Conservation (phyloP, 2,888 invertebrate species). For the Scaptomyza parva region DNA sequence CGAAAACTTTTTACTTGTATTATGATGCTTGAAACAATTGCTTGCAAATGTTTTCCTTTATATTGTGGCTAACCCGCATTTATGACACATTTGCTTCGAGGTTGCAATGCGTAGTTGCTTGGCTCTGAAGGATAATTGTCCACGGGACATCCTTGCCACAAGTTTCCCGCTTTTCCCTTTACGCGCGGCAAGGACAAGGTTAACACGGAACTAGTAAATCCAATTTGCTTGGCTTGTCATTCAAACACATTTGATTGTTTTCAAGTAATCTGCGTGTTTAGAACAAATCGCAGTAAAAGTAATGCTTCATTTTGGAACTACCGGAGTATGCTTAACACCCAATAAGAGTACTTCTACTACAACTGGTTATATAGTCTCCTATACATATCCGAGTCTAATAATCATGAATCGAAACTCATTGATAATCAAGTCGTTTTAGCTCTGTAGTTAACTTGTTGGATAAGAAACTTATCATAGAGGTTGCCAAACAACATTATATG, state of each 20-base stretch:
- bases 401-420: too few relatives aligned
- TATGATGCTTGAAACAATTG: slow-evolving; percentile 31
- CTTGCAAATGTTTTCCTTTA: slow-evolving; percentile 25
- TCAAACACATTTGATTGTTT: slow-evolving; percentile 33
- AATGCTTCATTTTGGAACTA: too few relatives aligned
- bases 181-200: slow-evolving; percentile 44
- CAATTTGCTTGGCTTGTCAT: slow-evolving; percentile 18
- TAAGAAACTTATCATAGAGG: too few relatives aligned
- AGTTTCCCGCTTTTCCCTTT: background rate
- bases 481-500: too few relatives aligned
- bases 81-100: slow-evolving; percentile 66
- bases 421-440: too few relatives aligned
- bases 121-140: slow-evolving; percentile 66
- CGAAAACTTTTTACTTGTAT: slow-evolving; percentile 33
- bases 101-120: slow-evolving; percentile 25
- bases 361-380: too few relatives aligned
- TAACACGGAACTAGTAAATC: slow-evolving; percentile 27
- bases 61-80: slow-evolving; percentile 38
- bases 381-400: too few relatives aligned
- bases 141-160: slow-evolving; percentile 54
- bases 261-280: slow-evolving; percentile 7
- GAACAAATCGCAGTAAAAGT: too few relatives aligned
- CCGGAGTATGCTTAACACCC: too few relatives aligned
- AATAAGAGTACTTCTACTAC: too few relatives aligned
- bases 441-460: too few relatives aligned